A percentile compares a stretch with the other conserved stretches of the same genome.
phyloP scores from a whole-genome alignment of 2,888 invertebrate genomes.

The Watsonalla cultraria region DNA sequence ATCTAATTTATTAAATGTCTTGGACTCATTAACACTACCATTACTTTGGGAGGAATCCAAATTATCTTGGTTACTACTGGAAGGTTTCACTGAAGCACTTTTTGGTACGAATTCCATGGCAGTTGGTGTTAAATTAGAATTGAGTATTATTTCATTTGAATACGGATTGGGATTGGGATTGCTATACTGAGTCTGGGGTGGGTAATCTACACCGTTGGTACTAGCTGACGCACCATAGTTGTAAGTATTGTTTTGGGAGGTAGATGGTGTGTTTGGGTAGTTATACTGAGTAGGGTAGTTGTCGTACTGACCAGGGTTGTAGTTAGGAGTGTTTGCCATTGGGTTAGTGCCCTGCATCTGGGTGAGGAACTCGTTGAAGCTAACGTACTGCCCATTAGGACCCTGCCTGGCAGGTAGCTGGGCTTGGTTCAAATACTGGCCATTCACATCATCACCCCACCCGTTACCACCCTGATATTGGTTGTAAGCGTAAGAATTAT shows the following conservation, averaged over 20 bases:
- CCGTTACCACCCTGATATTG: slow-evolving; percentile 50
- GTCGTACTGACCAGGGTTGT: slow-evolving; percentile 51
- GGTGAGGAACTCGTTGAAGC: slow-evolving; percentile 63
- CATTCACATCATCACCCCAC: slow-evolving; percentile 57
- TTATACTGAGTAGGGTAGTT: slow-evolving; percentile 52
- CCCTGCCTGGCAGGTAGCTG: slow-evolving; percentile 55
- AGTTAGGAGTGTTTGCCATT: slow-evolving; percentile 34
- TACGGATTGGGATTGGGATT: slow-evolving; percentile 34
- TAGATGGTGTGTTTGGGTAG: slow-evolving; percentile 53
- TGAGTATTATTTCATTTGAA: slow-evolving; percentile 52
- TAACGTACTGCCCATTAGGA: slow-evolving; percentile 59
- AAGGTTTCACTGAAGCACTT: slow-evolving; percentile 32
- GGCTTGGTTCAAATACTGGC: slow-evolving; percentile 53
- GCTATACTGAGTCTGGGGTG: slow-evolving; percentile 39
- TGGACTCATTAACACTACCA: slow-evolving; percentile 27
- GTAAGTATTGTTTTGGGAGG: slow-evolving; percentile 45
- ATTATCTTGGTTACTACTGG: slow-evolving; percentile 36
- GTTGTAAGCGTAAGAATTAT: slow-evolving; percentile 62
- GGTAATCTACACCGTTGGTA: slow-evolving; percentile 39
- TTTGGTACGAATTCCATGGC: slow-evolving; percentile 80
- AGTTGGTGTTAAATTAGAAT: slow-evolving; percentile 76
- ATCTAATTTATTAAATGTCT: slow-evolving; percentile 43
- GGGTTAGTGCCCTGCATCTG: slow-evolving; percentile 56
- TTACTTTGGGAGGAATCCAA: slow-evolving; percentile 33
- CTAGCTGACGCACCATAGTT: slow-evolving; percentile 42